A percentile compares a stretch with the other conserved stretches of the same genome.
These are phyloP conservation scores for Leptinotarsa rubiginosa DNA, from an alignment of 2,888 invertebrate species.

Conservation along the genomic window DNA sequence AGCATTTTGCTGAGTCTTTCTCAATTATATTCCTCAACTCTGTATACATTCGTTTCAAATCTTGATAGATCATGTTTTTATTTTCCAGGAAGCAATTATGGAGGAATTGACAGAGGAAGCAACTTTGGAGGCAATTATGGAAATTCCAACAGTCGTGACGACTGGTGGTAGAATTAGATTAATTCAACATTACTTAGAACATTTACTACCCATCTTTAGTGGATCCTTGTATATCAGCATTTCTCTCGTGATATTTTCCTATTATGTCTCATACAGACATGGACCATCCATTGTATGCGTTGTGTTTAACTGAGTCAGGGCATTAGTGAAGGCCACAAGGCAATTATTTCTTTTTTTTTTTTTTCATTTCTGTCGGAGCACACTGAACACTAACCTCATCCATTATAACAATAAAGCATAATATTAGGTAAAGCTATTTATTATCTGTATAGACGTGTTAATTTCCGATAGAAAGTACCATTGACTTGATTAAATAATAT, in stretches of 20 bases:
- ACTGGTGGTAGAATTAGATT: constrained; percentile 63
- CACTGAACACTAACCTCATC: not conserved
- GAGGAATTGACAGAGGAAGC: constrained; percentile 61
- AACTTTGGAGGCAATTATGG: constrained; percentile 64
- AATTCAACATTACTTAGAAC: constrained; percentile 34
- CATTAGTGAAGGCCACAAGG: constrained; percentile 4
- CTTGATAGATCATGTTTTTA: constrained; percentile 2
- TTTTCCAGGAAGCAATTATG: constrained; percentile 58
- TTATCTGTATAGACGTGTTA: constrained; percentile 1
- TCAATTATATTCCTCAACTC: too few species aligned
- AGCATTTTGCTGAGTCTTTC: too few species aligned
- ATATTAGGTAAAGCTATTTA: constrained; percentile 12
- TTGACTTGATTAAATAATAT: constrained; percentile 2
- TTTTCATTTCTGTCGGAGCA: not conserved
- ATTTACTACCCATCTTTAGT: constrained; percentile 39
- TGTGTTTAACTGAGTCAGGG: constrained; percentile 3
- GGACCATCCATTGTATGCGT: constrained; percentile 9
- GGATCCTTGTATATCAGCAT: constrained; percentile 37
- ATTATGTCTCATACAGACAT: constrained; percentile 18
- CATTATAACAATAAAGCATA: constrained; percentile 1
- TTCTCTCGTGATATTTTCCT: constrained; percentile 28
- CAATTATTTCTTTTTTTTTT: not conserved
- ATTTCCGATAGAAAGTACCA: constrained; percentile 5
- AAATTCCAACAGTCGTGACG: constrained; percentile 61
- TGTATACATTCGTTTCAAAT: too few species aligned